Evolutionary conservation across 2,113 vertebrate genomes (phyloP).

Genomic region (Bos indicus): DNA sequence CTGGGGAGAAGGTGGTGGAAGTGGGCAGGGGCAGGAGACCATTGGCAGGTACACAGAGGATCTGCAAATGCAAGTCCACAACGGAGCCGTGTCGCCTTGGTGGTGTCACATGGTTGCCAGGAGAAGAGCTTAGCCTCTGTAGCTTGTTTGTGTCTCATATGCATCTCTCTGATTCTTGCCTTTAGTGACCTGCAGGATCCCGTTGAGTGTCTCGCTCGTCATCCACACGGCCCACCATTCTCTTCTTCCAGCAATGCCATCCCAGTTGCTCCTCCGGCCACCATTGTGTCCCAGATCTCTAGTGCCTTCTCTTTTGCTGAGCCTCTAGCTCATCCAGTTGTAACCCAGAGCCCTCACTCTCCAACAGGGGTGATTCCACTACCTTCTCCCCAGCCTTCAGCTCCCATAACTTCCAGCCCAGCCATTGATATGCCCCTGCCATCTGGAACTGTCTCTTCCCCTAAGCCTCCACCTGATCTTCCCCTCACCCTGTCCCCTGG

Average conservation of each 20-base stretch:
- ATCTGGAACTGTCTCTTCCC: conserved; percentile 54
- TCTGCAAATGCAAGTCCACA: background rate
- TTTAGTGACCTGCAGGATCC: conserved; percentile 64
- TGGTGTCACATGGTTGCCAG: background rate
- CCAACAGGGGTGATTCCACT: background rate
- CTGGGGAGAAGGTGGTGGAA: background rate
- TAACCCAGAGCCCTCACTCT: conserved; percentile 16
- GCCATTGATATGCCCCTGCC: background rate
- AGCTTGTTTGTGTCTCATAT: background rate
- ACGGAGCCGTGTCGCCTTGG: background rate
- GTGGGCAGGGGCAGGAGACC: background rate
- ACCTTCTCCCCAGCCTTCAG: conserved; percentile 27
- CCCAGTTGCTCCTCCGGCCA: conserved; percentile 35
- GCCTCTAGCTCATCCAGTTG: background rate
- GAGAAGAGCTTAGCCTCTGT: background rate
- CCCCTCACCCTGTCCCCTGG: conserved; percentile 10
- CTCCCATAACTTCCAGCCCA: conserved; percentile 5
- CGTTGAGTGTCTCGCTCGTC: conserved; percentile 34
- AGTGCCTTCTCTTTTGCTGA: conserved; percentile 23
- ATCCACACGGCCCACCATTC: background rate
- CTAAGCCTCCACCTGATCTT: conserved; percentile 21
- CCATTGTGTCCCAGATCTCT: background rate
- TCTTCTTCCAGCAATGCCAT: conserved; percentile 50
- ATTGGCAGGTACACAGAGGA: background rate
- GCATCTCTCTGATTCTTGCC: conserved; percentile 44